Evolutionary conservation across 2,113 vertebrate species (phyloP).

Genomic region (Delphinapterus leucas): DNA sequence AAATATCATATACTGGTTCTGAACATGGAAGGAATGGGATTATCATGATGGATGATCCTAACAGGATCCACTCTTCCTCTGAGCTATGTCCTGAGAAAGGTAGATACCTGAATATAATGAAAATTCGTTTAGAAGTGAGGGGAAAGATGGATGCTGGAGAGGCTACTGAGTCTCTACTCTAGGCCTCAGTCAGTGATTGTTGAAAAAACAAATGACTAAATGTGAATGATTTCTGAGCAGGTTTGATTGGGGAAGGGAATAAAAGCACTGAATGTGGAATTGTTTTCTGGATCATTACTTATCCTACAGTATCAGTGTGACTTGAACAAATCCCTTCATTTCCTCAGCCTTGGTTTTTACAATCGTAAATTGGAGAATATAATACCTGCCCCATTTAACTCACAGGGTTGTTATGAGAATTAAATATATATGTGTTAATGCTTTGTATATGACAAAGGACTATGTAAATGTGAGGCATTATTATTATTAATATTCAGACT

Average conservation of each 20-base stretch:
- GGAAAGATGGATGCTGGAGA: not conserved
- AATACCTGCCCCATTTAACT: conserved; percentile 43
- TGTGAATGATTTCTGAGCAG: not conserved
- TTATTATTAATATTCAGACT: conserved; percentile 56
- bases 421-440: conserved; percentile 43
- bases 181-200: not conserved
- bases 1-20: not conserved
- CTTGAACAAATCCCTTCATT: conserved; percentile 46
- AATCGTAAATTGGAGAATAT: conserved; percentile 26
- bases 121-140: not conserved
- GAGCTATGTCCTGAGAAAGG: not conserved
- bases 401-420: conserved; percentile 1
- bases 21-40: not conserved
- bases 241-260: not conserved
- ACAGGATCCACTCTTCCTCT: not conserved
- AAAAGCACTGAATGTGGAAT: not conserved
- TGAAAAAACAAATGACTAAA: not conserved
- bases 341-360: conserved; percentile 42
- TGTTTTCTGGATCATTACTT: conserved; percentile 16
- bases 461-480: conserved; percentile 33
- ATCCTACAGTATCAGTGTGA: not conserved
- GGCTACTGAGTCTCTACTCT: not conserved
- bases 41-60: not conserved
- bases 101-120: not conserved
- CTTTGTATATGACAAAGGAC: conserved; percentile 46